Evolutionary conservation across 2,888 invertebrate species (phyloP).

Genomic region (Lepetodrilus schrolli): DNA sequence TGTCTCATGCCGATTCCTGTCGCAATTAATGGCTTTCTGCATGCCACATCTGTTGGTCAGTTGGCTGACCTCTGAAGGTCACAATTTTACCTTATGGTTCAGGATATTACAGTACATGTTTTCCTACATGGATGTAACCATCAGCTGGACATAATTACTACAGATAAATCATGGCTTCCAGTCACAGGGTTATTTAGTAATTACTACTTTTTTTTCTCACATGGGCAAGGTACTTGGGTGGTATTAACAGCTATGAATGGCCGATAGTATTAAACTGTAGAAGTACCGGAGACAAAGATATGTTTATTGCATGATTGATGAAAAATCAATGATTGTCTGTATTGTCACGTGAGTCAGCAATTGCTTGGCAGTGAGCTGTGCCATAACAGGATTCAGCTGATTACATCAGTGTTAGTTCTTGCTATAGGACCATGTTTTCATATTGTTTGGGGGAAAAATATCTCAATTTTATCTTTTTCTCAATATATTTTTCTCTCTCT

Average conservation of each 20-base stretch:
- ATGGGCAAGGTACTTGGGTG: background rate
- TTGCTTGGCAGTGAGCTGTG: background rate
- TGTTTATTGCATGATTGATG: constrained; percentile 25
- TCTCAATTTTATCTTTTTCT: background rate
- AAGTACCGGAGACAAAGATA: background rate
- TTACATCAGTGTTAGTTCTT: too few relatives aligned
- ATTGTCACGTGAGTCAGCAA: constrained; percentile 7
- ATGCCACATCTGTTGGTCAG: background rate
- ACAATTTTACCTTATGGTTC: background rate
- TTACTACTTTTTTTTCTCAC: background rate
- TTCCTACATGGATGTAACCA: background rate
- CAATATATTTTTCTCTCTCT: background rate
- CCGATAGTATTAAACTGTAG: constrained; percentile 14
- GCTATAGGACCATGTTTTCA: too few relatives aligned
- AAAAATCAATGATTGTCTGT: constrained; percentile 4
- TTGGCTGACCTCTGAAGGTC: background rate
- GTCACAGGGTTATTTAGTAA: background rate
- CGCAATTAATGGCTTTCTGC: background rate
- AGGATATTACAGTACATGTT: background rate
- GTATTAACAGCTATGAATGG: too few relatives aligned
- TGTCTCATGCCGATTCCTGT: background rate
- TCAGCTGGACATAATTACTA: background rate
- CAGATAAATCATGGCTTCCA: constrained; percentile 4
- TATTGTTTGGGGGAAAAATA: too few relatives aligned
- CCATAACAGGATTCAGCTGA: background rate